Base-by-base conservation (phyloP, 2,113 vertebrate species). In the Tichodroma muraria region DNA sequence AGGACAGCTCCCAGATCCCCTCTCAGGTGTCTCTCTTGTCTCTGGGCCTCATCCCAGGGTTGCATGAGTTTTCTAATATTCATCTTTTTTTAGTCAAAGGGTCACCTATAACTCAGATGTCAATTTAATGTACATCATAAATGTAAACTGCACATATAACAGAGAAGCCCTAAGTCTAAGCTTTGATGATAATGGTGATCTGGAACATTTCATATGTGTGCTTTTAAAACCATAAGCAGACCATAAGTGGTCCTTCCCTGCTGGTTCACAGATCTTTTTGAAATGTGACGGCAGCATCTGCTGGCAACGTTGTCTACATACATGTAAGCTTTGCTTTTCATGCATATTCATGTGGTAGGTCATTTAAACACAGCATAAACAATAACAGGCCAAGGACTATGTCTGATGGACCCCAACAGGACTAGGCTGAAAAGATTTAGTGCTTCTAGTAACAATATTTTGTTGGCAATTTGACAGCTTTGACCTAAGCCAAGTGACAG, bases 401-500 rank as follows among this genome's bases (percentile, higher is more conserved):
- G 61, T 88, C 91, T 94, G 77, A 84, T 89, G 88, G 88, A 79
- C 83, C 83, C 93, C 70, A 93, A 94, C 83, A 96, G 84, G 93
- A 96, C 80, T 80, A 88, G 73, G 53, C 66, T 91, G 60, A 92
- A 80, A 75, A 88, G 82, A 96, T 93, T 97, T 94, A 91, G 73
- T 94, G 53, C 68, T 87, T 87, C 71, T 85, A 91, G 72, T 79
- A 96, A 91, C 84, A 86, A 93, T 94, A 93, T 95, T 97, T 97
- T 97, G 93, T 93, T 95, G 93, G 92, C 95, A 88, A 96, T 96
- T 94, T 97, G 94, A 96, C 93, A 96, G 80, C 88, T 90, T 92
- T 90, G 92, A 95, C 94, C 92, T 96, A 95, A 95, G 93, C 96
- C 95, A 93, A 92, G 90, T 95, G 94, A 96, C 96, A 97, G 92